phyloP scores from a whole-genome alignment of 2,797 vertebrate species.

The Dicrostonyx torquatus region DNA sequence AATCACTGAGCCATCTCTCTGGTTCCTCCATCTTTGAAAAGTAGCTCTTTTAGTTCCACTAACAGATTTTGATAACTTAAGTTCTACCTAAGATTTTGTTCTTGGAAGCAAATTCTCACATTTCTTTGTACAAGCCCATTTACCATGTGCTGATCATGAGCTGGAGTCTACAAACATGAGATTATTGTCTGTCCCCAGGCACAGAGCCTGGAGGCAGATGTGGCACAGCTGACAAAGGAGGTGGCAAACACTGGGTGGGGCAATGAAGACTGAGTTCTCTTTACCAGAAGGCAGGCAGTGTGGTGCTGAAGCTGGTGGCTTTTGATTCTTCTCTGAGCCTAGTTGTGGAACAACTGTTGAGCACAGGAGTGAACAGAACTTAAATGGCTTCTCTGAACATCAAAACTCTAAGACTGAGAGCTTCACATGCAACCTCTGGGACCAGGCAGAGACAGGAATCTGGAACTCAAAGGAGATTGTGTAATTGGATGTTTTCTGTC shows the following conservation, averaged over 20 bases:
- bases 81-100: not conserved
- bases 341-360: not conserved
- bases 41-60: not conserved
- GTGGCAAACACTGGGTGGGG: not conserved
- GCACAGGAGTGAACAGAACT: not conserved
- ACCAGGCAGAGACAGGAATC: not conserved
- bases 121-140: not conserved
- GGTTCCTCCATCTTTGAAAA: not conserved
- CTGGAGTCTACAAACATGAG: not conserved
- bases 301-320: not conserved
- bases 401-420: not conserved
- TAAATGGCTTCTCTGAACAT: not conserved
- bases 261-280: not conserved
- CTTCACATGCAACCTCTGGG: not conserved
- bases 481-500: not conserved
- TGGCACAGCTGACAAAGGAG: too few relatives aligned
- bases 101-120: not conserved
- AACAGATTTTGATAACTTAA: not conserved
- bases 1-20: not conserved
- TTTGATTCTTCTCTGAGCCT: not conserved
- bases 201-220: not conserved
- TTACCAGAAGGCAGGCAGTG: not conserved
- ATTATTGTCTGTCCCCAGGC: not conserved
- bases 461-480: not conserved
- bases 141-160: not conserved